Conservation (phyloP, 92 coral and sea anemone species). For the Desmophyllum pertusum region DNA sequence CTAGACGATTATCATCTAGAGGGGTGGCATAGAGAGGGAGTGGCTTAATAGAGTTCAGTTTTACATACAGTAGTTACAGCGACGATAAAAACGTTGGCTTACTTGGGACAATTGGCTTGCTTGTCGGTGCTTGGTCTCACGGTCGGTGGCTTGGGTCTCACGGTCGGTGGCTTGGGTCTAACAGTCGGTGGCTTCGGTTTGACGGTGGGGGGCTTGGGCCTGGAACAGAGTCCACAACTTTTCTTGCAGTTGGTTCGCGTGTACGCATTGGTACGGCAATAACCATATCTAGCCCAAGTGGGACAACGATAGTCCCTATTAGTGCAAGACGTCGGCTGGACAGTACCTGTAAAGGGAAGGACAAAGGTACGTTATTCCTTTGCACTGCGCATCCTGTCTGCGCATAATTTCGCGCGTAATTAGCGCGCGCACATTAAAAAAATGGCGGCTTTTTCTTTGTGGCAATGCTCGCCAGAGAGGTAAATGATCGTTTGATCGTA, state of each 20-base stretch:
- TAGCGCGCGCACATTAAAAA: too few species aligned
- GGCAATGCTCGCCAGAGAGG: too few species aligned
- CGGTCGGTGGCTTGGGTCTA: conserved; percentile 64
- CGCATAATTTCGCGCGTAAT: too few species aligned
- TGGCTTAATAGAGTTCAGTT: not conserved
- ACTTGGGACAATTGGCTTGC: conserved; percentile 29
- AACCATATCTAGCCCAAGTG: conserved; percentile 53
- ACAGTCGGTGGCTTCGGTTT: conserved; percentile 61
- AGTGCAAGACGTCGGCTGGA: conserved; percentile 15
- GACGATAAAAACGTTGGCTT: not conserved
- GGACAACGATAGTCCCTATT: conserved; percentile 42
- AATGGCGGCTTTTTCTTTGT: too few species aligned
- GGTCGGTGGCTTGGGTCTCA: conserved; percentile 49
- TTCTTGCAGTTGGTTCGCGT: conserved; percentile 53
- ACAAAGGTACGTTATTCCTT: too few species aligned
- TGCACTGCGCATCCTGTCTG: too few species aligned
- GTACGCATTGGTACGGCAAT: conserved; percentile 59
- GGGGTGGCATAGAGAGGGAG: not conserved
- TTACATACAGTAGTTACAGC: not conserved
- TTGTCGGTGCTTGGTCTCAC: conserved; percentile 53
- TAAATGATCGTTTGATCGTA: too few species aligned
- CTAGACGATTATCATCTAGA: too few species aligned
- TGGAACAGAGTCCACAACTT: conserved; percentile 61
- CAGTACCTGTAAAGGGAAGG: not conserved
- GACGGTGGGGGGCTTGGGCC: conserved; percentile 49